phyloP scores from a whole-genome alignment of 2,113 vertebrate genomes.

The Pimephales promelas region DNA sequence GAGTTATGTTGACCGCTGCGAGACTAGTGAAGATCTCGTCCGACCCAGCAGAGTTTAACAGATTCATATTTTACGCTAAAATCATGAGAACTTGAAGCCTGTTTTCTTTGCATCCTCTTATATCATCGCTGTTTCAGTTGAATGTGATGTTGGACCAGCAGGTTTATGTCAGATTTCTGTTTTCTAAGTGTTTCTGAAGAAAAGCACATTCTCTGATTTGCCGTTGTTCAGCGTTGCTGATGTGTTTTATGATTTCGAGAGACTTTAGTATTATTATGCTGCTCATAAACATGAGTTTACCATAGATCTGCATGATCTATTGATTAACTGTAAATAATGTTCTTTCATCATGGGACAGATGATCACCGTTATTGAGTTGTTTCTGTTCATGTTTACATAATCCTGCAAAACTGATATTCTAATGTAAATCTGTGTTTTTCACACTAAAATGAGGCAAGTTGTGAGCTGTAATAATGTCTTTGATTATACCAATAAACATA shows the following conservation, averaged over 20 bases:
- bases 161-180: background rate
- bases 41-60: background rate
- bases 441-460: slow-evolving; percentile 1
- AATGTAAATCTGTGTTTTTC: slow-evolving; percentile 48
- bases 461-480: background rate
- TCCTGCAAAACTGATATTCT: background rate
- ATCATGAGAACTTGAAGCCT: background rate
- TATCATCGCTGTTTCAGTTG: background rate
- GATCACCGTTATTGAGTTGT: background rate
- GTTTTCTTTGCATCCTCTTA: background rate
- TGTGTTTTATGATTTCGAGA: background rate
- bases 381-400: slow-evolving; percentile 59
- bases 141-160: background rate
- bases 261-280: background rate
- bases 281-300: background rate
- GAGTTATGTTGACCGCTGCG: background rate
- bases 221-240: background rate
- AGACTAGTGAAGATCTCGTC: background rate
- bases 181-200: no score
- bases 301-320: background rate
- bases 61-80: background rate
- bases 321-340: background rate
- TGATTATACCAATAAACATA: background rate
- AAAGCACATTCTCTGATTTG: no score
- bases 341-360: background rate